Percentiles rank a stretch among this genome's conserved stretches.
phyloP scores from a whole-genome alignment of 1,140 invertebrate genomes.

The Bombus fervidus region DNA sequence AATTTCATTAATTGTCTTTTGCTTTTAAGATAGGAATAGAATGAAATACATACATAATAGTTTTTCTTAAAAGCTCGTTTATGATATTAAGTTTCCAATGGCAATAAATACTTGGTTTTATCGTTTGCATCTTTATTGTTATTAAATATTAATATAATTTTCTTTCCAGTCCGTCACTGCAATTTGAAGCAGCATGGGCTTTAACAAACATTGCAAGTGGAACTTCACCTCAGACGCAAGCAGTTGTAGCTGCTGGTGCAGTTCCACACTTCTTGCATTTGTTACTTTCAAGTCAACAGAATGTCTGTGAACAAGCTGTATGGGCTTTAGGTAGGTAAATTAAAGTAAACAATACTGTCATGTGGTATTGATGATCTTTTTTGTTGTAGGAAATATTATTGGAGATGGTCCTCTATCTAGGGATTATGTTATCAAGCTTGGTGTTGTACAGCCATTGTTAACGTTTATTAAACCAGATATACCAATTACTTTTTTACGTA shows the following conservation, averaged over 20 bases:
- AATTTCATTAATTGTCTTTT: background rate
- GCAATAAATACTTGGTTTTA: too few relatives aligned
- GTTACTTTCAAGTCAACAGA: constrained; percentile 95
- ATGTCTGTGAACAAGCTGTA: constrained; percentile 99
- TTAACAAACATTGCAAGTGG: constrained; percentile 99
- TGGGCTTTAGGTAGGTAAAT: constrained; percentile 93
- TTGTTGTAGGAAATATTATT: constrained; percentile 89
- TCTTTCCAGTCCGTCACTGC: constrained; percentile 90
- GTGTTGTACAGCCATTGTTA: constrained; percentile 94
- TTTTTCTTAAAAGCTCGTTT: background rate
- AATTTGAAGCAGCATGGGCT: constrained; percentile 99
- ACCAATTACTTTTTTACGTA: constrained; percentile 95
- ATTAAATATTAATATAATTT: constrained; percentile 16
- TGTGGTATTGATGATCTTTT: constrained; percentile 10
- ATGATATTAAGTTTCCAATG: background rate
- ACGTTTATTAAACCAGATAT: constrained; percentile 96
- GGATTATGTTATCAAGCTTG: constrained; percentile 95
- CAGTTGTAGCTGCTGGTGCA: constrained; percentile 96
- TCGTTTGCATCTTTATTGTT: background rate
- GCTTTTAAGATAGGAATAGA: background rate
- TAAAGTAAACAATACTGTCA: background rate
- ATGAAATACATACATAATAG: background rate
- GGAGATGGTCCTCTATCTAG: constrained; percentile 95
- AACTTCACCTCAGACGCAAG: constrained; percentile 97
- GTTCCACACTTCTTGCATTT: constrained; percentile 97